Evolutionary conservation across 2,113 vertebrate genomes (phyloP).

Genomic region (Synodontis membranacea): DNA sequence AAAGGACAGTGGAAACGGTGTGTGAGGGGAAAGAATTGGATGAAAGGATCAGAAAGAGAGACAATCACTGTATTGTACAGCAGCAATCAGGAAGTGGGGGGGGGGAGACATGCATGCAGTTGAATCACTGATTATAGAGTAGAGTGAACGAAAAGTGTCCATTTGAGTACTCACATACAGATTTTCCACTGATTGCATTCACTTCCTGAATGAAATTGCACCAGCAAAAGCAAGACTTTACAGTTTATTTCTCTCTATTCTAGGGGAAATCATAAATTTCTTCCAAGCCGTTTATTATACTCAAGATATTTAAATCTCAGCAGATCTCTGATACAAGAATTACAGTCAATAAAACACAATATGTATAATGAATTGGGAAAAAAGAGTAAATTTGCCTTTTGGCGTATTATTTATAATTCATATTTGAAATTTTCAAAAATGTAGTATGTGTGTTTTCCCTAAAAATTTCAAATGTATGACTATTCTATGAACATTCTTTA

Average conservation of each 20-base stretch:
- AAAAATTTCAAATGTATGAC: neutral
- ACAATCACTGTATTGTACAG: constrained; percentile 7
- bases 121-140: constrained; percentile 17
- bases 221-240: neutral
- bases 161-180: neutral
- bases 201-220: neutral
- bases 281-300: neutral
- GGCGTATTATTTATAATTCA: neutral
- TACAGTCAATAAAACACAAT: neutral
- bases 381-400: neutral
- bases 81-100: neutral
- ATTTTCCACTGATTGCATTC: constrained; percentile 5
- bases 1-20: constrained; percentile 53
- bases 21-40: constrained; percentile 43
- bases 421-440: neutral
- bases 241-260: neutral
- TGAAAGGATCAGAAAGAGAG: constrained; percentile 44
- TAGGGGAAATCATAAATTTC: neutral
- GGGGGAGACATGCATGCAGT: neutral
- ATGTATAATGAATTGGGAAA: neutral
- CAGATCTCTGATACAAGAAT: neutral
- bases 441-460: neutral
- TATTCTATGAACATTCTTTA: neutral
- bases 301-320: neutral
- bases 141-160: neutral